A percentile compares a stretch with the other conserved stretches of the same genome.
Evolutionary conservation across 2,888 invertebrate species (phyloP).

Genomic region (Melitaea athalia): DNA sequence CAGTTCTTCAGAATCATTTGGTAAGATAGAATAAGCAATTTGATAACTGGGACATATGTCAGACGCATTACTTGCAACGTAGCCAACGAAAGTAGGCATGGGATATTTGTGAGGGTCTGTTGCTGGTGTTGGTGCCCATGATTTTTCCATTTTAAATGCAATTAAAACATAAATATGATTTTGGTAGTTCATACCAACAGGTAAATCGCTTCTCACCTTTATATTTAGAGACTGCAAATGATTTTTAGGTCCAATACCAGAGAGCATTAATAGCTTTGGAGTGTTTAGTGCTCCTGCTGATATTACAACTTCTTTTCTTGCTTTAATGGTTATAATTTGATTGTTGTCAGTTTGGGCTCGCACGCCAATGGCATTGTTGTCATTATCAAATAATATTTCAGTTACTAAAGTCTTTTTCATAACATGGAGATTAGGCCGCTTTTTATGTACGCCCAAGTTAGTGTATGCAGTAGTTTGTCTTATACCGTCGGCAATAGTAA

Average conservation of each 20-base stretch:
- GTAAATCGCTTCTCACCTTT: conserved; percentile 47
- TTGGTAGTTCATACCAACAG: conserved; percentile 53
- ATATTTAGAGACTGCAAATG: conserved; percentile 49
- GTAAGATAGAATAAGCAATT: conserved; percentile 40
- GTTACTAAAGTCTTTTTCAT: conserved; percentile 49
- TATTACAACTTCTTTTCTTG: conserved; percentile 52
- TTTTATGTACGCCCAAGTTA: conserved; percentile 45
- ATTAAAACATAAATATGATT: conserved; percentile 44
- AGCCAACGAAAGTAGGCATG: conserved; percentile 41
- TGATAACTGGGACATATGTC: conserved; percentile 48
- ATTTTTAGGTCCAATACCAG: conserved; percentile 54
- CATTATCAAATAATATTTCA: conserved; percentile 49
- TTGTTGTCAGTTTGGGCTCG: conserved; percentile 38
- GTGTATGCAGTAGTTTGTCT: conserved; percentile 52
- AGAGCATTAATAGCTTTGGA: conserved; percentile 54
- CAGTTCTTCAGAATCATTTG: conserved; percentile 34
- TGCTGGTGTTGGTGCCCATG: conserved; percentile 11
- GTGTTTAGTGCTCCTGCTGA: conserved; percentile 54
- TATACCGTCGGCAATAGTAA: conserved; percentile 46
- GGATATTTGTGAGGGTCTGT: conserved; percentile 37
- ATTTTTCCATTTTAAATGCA: conserved; percentile 36
- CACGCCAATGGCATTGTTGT: conserved; percentile 51
- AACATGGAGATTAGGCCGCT: conserved; percentile 48
- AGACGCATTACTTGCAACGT: conserved; percentile 39
- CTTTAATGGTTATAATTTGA: conserved; percentile 41